Percentiles rank a stretch among this genome's conserved stretches.
Evolutionary conservation across 1,140 invertebrate genomes (phyloP).

Genomic region (Apocrypta bakeri): DNA sequence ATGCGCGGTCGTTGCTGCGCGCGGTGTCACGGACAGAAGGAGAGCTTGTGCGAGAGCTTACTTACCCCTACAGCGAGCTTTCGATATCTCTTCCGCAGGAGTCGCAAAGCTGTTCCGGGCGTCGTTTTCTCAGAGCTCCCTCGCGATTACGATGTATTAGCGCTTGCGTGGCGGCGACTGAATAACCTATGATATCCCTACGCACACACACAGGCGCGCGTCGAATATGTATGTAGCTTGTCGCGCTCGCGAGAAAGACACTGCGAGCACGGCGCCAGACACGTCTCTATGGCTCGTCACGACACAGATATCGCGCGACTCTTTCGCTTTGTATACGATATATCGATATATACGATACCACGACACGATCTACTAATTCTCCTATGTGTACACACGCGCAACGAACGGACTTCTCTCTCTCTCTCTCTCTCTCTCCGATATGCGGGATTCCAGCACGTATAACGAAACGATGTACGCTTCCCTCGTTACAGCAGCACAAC

Average conservation of each 20-base stretch:
- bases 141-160: neutral
- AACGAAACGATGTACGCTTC: too few species aligned
- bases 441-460: too few species aligned
- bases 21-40: neutral
- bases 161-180: neutral
- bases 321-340: too few species aligned
- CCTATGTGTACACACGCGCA: too few species aligned
- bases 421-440: too few species aligned
- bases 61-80: neutral
- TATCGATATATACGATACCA: too few species aligned
- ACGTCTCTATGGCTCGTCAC: neutral
- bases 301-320: neutral
- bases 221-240: too few species aligned
- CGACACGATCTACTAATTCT: too few species aligned
- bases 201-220: neutral
- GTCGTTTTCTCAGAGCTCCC: neutral
- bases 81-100: neutral
- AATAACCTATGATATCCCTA: too few species aligned
- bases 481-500: neutral
- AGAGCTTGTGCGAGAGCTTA: neutral
- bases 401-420: too few species aligned
- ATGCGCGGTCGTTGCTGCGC: neutral
- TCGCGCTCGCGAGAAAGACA: neutral
- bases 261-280: too few species aligned
- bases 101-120: neutral